Evolutionary conservation across 2,888 invertebrate genomes (phyloP), one percentile per base, ranked within the genome.

Genomic region (Chrysotoxum bicinctum): DNA sequence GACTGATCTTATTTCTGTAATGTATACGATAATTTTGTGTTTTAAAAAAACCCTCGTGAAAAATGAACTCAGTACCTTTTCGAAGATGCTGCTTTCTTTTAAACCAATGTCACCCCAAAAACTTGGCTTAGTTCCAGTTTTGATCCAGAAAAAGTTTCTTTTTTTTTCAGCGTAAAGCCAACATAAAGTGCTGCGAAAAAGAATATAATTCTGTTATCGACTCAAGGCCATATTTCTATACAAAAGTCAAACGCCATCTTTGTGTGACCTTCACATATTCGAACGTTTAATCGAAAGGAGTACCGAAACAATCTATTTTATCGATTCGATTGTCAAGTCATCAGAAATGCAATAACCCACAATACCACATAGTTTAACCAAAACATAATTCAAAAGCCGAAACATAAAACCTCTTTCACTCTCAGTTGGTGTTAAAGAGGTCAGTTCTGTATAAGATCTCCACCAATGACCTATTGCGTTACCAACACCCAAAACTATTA

Each of bases 391-490:
- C 19, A 19, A 30, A 45, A 45, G 40, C 26, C 50, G 23, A 54
- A 45, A 14, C 21, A 21, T 6, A 52, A 35, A 30, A 60, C 10
- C 2, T 70, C 69, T 52, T 66, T 73, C 66, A 66, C 56, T 58
- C 77, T 37, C 72, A 37, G 68, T 77, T 58, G 35, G 72, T 45
- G 52, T 68, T 72, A 54, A 68, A 45, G 73, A 68, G 82, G 72
- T 77, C 77, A 73, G 52, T 58, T 73, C 73, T 58, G 19, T 35
- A 26, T 56, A 32, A 3, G 52, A 62, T 56, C 54, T 62, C 64
- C 12, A 43, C 37, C 35, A 64, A 64, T 76, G 68, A 81, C 76
- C 75, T 69, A 52, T 70, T 62, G 40, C 68, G 37, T 60, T 69
- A 50, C 43, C 62, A 45, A 64, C 45, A 30, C 16, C 45, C 30